Evolutionary conservation across 2,797 vertebrate species (phyloP).

Genomic region (Hydrocynus forskahlii): DNA sequence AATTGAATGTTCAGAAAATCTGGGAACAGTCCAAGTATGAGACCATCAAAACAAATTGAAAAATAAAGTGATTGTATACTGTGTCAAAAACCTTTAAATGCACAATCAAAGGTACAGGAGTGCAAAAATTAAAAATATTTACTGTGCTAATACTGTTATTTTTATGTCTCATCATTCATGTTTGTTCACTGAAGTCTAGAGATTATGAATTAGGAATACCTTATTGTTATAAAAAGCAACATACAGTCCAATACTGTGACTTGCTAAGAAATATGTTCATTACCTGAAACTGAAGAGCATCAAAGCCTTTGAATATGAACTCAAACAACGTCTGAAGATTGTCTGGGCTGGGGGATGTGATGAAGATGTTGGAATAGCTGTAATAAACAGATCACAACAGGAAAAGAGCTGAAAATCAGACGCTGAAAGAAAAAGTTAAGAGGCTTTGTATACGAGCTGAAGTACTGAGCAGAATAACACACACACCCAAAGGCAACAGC

Average conservation of each 20-base stretch:
- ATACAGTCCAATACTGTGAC: not conserved
- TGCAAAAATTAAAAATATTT: too few relatives aligned
- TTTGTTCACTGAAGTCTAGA: not conserved
- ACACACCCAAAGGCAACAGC: constrained; percentile 94
- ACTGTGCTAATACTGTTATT: too few relatives aligned
- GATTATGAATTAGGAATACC: not conserved
- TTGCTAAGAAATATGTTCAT: not conserved
- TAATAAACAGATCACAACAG: not conserved
- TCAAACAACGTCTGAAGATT: constrained; percentile 98
- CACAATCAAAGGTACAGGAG: too few relatives aligned
- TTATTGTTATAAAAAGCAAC: not conserved
- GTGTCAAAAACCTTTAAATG: too few relatives aligned
- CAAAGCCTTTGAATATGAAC: constrained; percentile 98
- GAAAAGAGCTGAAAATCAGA: constrained; percentile 80
- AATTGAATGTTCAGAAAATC: too few relatives aligned
- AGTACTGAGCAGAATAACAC: not conserved
- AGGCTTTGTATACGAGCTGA: not conserved
- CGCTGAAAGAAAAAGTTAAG: not conserved
- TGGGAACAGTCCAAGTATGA: not conserved
- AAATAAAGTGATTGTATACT: too few relatives aligned
- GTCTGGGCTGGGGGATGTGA: constrained; percentile 97
- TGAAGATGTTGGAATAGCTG: constrained; percentile 97
- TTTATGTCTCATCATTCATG: not conserved
- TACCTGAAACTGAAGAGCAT: constrained; percentile 94
- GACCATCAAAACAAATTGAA: not conserved